phyloP scores from a whole-genome alignment of 2,797 vertebrate genomes.

The Hybognathus amarus region DNA sequence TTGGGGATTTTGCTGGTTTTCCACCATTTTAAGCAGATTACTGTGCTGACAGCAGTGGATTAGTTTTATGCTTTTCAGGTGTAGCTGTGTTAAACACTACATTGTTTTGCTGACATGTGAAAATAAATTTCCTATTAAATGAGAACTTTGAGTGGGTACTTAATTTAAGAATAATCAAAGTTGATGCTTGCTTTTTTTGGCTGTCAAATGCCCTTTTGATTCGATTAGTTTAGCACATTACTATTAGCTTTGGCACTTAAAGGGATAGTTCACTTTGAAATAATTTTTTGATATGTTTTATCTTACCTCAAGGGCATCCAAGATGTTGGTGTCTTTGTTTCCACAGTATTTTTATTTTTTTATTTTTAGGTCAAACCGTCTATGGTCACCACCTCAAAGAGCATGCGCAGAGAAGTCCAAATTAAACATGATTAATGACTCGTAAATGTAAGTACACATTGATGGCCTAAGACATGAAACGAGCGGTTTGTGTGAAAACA shows the following conservation, averaged over 20 bases:
- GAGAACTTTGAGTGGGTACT: slow-evolving; percentile 71
- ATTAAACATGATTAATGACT: no score
- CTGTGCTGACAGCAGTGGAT: slow-evolving; percentile 80
- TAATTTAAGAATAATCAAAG: background rate
- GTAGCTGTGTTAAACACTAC: slow-evolving; percentile 86
- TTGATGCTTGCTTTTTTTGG: background rate
- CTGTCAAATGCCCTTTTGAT: background rate
- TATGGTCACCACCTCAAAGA: no score
- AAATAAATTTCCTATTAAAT: slow-evolving; percentile 87
- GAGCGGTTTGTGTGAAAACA: no score
- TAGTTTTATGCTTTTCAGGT: slow-evolving; percentile 82
- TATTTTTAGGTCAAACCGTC: no score
- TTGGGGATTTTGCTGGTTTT: slow-evolving; percentile 78
- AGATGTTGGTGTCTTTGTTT: no score
- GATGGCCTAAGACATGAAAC: no score
- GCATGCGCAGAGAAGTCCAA: no score
- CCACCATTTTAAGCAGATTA: slow-evolving; percentile 83
- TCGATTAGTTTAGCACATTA: background rate
- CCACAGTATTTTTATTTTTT: no score
- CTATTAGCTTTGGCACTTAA: background rate
- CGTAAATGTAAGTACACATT: no score
- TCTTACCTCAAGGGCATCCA: no score
- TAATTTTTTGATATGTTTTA: no score
- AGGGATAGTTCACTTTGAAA: no score
- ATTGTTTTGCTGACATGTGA: slow-evolving; percentile 73